Evolutionary conservation across 2,888 invertebrate genomes (phyloP), one percentile per base, ranked within the genome.

Genomic region (Stenoptilia bipunctidactyla): DNA sequence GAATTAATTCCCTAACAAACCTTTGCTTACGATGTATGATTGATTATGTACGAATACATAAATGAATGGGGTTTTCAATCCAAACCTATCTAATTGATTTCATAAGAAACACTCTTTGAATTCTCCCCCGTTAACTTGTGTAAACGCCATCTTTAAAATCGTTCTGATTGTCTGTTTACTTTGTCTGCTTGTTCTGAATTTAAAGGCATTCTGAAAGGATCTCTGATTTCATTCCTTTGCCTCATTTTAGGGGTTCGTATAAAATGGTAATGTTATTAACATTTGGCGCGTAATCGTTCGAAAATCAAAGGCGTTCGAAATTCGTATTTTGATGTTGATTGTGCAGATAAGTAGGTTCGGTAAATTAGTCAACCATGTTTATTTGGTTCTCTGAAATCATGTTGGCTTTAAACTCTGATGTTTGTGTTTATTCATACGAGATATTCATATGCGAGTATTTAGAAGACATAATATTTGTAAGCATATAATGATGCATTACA

Each of bases 81-180:
- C 20, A 20, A 8, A 20, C 4, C 20, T n/a, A n/a, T n/a, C n/a
- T 20, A 20, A 20, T 20, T 20, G 20, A 20, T 20, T 20, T 20
- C 20, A 5, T 20, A 5, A 8, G 20, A 20, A 20, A 20, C 20
- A 20, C 20, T 3, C 20, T 20, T 20, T 8, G 20, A 20, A 20
- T 20, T 20, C 20, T 20, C 53, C 45, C 44, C 44, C 51, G 53
- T 56, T 56, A 55, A 50, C 53, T 53, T 52, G 53, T 54, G 45
- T 61, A 67, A 69, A 71, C 75, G 30, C 69, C 69, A 72, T 74
- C 68, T 74, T 75, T 73, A 71, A 79, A 80, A 72, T 70, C 62
- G 64, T 62, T 66, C 72, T 80, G 80, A 80, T 77, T 82, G 77
- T 80, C 70, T 80, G 74, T 80, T 82, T 79, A 72, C 77, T 73